phyloP scores from a whole-genome alignment of 2,797 vertebrate genomes.

The Girardinus metallicus region DNA sequence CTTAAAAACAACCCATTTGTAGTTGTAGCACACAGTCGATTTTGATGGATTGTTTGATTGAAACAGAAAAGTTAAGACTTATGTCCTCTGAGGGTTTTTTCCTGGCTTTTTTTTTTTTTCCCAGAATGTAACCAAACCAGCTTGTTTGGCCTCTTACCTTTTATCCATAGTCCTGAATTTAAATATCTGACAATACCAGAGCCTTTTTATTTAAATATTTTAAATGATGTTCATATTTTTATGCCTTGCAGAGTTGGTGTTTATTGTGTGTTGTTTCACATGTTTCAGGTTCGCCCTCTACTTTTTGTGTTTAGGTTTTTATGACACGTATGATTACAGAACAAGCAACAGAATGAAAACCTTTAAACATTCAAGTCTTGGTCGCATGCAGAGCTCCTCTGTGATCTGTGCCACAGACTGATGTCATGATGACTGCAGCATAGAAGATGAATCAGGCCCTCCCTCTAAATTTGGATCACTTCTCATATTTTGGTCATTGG shows the following conservation, averaged over 20 bases:
- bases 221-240: not conserved
- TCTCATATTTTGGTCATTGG: not conserved
- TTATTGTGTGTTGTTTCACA: not conserved
- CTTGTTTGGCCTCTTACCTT: not conserved
- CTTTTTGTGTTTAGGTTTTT: not conserved
- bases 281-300: not conserved
- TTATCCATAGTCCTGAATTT: not conserved
- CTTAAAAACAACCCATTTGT: not conserved
- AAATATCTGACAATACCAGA: not conserved
- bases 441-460: not conserved
- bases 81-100: not conserved
- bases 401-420: not conserved
- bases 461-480: constrained; percentile 4
- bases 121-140: not conserved
- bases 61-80: not conserved
- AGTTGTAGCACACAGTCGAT: too few species aligned
- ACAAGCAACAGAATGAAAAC: not conserved
- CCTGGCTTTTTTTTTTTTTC: not conserved
- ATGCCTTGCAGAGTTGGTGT: not conserved
- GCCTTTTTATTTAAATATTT: not conserved
- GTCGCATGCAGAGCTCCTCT: not conserved
- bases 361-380: not conserved
- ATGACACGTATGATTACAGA: not conserved
- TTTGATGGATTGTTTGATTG: not conserved
- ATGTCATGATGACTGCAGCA: not conserved